These are phyloP conservation scores for Dicrostonyx torquatus DNA, from an alignment of 2,797 vertebrate species.

Conservation along the genomic window DNA sequence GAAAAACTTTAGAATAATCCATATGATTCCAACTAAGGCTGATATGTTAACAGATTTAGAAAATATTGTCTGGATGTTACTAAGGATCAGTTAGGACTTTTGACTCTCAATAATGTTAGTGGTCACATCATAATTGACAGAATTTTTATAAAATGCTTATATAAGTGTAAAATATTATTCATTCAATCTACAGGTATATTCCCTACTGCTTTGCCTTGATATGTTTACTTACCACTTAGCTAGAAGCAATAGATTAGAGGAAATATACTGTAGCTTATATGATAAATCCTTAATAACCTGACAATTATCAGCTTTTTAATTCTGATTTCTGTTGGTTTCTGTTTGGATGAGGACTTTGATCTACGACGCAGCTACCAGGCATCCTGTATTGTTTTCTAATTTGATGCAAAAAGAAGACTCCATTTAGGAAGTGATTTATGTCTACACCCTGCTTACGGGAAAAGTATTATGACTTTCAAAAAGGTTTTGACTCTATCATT, in stretches of 20 bases:
- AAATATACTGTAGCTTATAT: not conserved
- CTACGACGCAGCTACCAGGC: rapidly evolving
- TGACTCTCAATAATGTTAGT: not conserved
- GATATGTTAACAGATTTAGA: not conserved
- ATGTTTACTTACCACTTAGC: not conserved
- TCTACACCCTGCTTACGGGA: not conserved
- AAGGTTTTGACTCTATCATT: not conserved
- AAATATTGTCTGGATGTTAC: not conserved
- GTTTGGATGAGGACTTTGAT: not conserved
- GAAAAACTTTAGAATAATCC: not conserved
- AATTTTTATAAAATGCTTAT: not conserved
- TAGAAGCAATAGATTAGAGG: not conserved
- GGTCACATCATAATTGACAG: not conserved
- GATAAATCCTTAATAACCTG: not conserved
- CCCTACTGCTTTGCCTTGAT: not conserved
- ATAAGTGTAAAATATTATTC: not conserved
- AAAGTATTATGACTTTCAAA: not conserved
- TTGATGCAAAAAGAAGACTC: not conserved
- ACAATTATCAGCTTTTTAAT: not conserved
- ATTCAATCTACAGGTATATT: not conserved
- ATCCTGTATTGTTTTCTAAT: not conserved
- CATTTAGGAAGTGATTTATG: not conserved
- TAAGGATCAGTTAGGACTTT: constrained; percentile 22
- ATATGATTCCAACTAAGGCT: not conserved
- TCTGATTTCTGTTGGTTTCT: not conserved